phyloP scores from a whole-genome alignment of 2,888 invertebrate species.

The Oscheius sp. region DNA sequence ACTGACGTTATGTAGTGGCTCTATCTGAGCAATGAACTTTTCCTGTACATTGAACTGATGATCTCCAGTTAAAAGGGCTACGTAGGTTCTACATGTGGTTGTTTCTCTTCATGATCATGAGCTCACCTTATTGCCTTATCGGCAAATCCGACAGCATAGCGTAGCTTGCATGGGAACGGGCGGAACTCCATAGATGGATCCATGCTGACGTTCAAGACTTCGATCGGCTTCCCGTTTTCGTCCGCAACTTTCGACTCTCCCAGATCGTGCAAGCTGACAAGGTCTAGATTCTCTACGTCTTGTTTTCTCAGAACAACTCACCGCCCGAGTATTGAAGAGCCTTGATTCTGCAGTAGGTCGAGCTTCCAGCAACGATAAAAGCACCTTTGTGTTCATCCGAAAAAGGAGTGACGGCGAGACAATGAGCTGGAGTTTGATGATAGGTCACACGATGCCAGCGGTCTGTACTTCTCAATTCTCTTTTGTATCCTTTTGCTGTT shows the following conservation, averaged over 20 bases:
- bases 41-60: slow-evolving; percentile 53
- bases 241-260: slow-evolving; percentile 50
- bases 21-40: slow-evolving; percentile 60
- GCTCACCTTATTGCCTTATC: slow-evolving; percentile 52
- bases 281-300: background rate
- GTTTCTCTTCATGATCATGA: background rate
- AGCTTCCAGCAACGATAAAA: slow-evolving; percentile 49
- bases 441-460: slow-evolving; percentile 57
- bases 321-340: slow-evolving; percentile 55
- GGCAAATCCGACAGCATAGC: slow-evolving; percentile 52
- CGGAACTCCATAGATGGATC: slow-evolving; percentile 59
- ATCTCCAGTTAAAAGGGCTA: slow-evolving; percentile 52
- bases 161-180: slow-evolving; percentile 54
- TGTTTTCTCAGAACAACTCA: background rate
- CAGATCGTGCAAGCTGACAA: slow-evolving; percentile 54
- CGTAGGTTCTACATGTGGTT: slow-evolving; percentile 44
- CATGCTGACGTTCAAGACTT: slow-evolving; percentile 50
- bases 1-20: slow-evolving; percentile 51
- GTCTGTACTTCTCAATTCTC: slow-evolving; percentile 27
- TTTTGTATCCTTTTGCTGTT: background rate
- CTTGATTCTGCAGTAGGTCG: slow-evolving; percentile 47
- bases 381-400: slow-evolving; percentile 47
- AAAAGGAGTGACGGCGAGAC: slow-evolving; percentile 51
- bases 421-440: slow-evolving; percentile 53
- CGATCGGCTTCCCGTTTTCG: slow-evolving; percentile 45